phyloP scores from a whole-genome alignment of 1,140 invertebrate genomes.

The Sycophaga agraensis region DNA sequence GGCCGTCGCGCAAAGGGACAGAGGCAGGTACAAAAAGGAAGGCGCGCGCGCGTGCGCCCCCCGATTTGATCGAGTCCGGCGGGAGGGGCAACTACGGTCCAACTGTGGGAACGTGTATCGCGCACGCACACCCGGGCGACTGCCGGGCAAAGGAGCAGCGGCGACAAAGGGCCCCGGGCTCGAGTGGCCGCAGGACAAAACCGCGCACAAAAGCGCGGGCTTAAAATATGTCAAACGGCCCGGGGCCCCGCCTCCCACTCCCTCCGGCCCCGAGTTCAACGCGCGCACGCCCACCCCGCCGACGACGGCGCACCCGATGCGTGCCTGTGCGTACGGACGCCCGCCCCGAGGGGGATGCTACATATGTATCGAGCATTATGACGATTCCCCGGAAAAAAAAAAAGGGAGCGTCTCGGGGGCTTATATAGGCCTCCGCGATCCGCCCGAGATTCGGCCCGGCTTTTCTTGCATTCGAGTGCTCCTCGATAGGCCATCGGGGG shows the following conservation, averaged over 20 bases:
- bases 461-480: too few species aligned
- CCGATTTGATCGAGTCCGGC: conserved; percentile 24
- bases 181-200: conserved; percentile 51
- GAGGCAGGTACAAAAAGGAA: background rate
- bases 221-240: conserved; percentile 49
- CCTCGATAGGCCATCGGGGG: too few species aligned
- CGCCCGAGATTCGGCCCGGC: too few species aligned
- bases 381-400: too few species aligned
- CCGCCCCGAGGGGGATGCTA: too few species aligned
- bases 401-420: too few species aligned
- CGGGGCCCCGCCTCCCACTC: conserved; percentile 23
- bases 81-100: conserved; percentile 16
- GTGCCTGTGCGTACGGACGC: too few species aligned
- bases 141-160: conserved; percentile 22
- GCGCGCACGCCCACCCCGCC: background rate
- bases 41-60: background rate
- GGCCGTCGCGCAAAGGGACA: conserved; percentile 16
- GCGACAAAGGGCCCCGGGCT: conserved; percentile 35
- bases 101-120: conserved; percentile 28
- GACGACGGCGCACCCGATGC: conserved; percentile 1
- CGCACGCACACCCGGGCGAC: background rate
- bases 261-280: background rate
- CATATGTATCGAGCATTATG: too few species aligned
- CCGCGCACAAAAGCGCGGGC: conserved; percentile 41
- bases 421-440: too few species aligned